phyloP scores from a whole-genome alignment of 2,888 invertebrate genomes.

The Pristionchus fissidentatus region DNA sequence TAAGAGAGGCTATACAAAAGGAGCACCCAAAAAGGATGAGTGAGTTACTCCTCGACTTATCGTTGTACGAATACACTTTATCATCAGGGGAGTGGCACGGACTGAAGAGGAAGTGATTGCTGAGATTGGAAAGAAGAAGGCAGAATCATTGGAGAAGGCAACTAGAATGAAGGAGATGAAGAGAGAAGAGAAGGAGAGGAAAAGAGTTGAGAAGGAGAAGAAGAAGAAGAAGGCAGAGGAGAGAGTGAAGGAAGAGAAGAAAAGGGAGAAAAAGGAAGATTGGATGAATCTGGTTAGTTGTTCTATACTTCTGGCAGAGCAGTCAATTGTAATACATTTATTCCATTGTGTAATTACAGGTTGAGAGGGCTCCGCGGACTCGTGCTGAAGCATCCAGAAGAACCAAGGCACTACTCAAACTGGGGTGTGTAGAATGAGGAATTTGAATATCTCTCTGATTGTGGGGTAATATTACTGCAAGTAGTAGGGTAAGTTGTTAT shows the following conservation, averaged over 20 bases:
- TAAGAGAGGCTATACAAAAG: not conserved
- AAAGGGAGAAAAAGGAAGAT: not conserved
- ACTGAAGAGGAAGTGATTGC: constrained; percentile 1
- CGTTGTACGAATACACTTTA: too few species aligned
- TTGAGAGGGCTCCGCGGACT: not conserved
- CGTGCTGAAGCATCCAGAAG: constrained; percentile 17
- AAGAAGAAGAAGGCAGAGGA: not conserved
- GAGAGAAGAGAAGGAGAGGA: constrained; percentile 4
- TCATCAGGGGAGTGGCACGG: not conserved
- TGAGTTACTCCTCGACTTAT: too few species aligned
- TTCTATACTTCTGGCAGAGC: not conserved
- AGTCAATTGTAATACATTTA: not conserved
- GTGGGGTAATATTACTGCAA: not conserved
- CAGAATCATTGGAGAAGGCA: not conserved
- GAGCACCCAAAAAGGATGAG: not conserved
- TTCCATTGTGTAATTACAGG: not conserved
- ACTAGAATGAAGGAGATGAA: not conserved
- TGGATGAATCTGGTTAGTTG: not conserved
- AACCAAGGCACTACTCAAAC: not conserved
- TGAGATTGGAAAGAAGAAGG: constrained; percentile 3
- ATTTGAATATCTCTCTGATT: too few species aligned
- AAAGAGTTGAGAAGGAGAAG: not conserved
- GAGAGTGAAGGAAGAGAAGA: not conserved
- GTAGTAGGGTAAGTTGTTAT: too few species aligned
- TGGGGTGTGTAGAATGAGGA: not conserved